These are phyloP conservation scores for Stichodactyla mertensii DNA, from an alignment of 64 coral and sea anemone species.

Conservation along the genomic window DNA sequence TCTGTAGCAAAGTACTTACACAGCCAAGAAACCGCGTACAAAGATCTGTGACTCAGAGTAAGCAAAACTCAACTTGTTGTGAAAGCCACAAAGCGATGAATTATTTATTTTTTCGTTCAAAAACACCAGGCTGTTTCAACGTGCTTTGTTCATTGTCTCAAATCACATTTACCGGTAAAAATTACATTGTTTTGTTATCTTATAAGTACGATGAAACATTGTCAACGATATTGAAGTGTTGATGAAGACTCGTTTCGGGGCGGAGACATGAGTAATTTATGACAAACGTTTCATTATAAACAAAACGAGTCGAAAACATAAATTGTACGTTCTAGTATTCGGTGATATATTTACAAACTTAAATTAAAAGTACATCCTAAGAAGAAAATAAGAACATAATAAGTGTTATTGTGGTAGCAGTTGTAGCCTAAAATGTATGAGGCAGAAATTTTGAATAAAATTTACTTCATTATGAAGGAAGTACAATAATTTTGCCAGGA, in stretches of 20 bases:
- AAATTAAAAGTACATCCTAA: too few relatives aligned
- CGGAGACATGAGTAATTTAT: slow-evolving; percentile 10
- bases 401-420: too few relatives aligned
- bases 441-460: too few relatives aligned
- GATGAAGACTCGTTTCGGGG: background rate
- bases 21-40: background rate
- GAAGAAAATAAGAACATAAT: too few relatives aligned
- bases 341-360: background rate
- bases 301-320: background rate
- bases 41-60: background rate
- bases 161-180: background rate
- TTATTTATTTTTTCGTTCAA: background rate
- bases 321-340: background rate
- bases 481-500: too few relatives aligned
- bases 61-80: background rate
- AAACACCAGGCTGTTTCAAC: slow-evolving; percentile 2
- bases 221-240: background rate
- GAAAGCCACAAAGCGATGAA: slow-evolving; percentile 17
- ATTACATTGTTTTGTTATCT: background rate
- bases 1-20: background rate
- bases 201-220: background rate
- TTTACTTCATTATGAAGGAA: too few relatives aligned
- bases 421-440: too few relatives aligned
- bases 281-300: background rate
- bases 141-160: background rate